Base-by-base conservation (phyloP, 1,140 invertebrate genomes). In the Antheraea pernyi region DNA sequence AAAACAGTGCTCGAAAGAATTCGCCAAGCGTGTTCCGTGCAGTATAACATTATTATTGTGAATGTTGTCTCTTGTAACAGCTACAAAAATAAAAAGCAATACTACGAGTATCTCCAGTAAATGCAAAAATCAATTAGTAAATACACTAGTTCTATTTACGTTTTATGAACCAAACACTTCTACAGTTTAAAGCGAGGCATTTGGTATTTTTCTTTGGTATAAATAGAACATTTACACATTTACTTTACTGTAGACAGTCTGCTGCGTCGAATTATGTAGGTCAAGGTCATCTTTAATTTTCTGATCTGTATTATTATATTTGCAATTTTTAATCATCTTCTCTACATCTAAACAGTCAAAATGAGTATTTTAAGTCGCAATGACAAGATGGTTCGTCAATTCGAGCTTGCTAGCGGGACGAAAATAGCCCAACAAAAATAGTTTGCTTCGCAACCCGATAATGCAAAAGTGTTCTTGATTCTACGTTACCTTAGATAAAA, bases 361-460 rank as follows among this genome's bases (percentile, higher is more conserved):
- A 81, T 80, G 73, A 76, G 74, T 70, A 79, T 73, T 74, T 84
- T 79, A 85, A 81, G 85, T 80, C 75, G 79, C 77, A 80, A 83
- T 89, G 88, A 90, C 86, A 90, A 76, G 83, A 86, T 85, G 84
- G 87, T 84, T 85, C 89, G 89, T 91, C 89, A 91, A 91, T 92
- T 88, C 83, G 81, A 83, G 88, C 84, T 83, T 85, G 89, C 89
- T 85, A 79, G 81, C 85, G 80, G 70, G 86, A 83, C 87, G 78
- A 74, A 91, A 92, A 91, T 91, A 92, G 88, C 83, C 72, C 78
- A 71, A 78, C 88, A 73, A 76, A 91, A 92, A 92, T 92, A 92
- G 86, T 84, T 84, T 84, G 79, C 86, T 81, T 84, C 87, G 81
- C 87, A 79, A 81, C 84, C 83, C 82, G 82, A 91, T 91, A 89